phyloP scores from a whole-genome alignment of 2,888 invertebrate genomes.

The Epistrophe eligans region DNA sequence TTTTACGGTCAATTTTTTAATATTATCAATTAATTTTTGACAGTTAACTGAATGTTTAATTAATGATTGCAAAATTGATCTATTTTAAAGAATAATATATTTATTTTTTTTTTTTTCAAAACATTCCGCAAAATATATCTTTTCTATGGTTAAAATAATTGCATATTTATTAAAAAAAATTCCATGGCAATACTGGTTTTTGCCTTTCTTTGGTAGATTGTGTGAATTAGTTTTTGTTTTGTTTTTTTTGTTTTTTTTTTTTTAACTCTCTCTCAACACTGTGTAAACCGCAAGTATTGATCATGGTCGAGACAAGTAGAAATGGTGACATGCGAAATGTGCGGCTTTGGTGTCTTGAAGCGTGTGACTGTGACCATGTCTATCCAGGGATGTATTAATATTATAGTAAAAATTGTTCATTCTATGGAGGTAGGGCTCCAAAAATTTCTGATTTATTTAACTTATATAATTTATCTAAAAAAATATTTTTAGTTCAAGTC shows the following conservation, averaged over 20 bases:
- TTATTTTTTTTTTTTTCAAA: too few species aligned
- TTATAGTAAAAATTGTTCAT: background rate
- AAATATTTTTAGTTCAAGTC: too few species aligned
- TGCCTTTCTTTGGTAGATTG: constrained; percentile 47
- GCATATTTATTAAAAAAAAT: background rate
- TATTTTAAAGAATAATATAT: too few species aligned
- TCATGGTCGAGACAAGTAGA: constrained; percentile 57
- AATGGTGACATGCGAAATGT: constrained; percentile 55
- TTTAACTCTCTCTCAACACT: constrained; percentile 12
- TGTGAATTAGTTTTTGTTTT: constrained; percentile 29
- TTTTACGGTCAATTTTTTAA: too few species aligned
- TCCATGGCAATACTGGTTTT: background rate
- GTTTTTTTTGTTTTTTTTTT: too few species aligned
- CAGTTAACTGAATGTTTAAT: too few species aligned
- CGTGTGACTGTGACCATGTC: constrained; percentile 46
- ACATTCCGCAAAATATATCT: too few species aligned
- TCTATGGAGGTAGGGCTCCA: background rate
- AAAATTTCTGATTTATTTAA: too few species aligned
- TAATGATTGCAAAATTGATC: too few species aligned
- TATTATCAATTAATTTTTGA: too few species aligned
- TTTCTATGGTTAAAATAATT: too few species aligned
- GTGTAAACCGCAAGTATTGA: constrained; percentile 47
- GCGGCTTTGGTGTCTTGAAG: constrained; percentile 42
- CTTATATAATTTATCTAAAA: too few species aligned
- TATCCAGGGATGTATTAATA: background rate